Evolutionary conservation across 2,113 vertebrate species (phyloP).

Genomic region (Siphamia tubifer): DNA sequence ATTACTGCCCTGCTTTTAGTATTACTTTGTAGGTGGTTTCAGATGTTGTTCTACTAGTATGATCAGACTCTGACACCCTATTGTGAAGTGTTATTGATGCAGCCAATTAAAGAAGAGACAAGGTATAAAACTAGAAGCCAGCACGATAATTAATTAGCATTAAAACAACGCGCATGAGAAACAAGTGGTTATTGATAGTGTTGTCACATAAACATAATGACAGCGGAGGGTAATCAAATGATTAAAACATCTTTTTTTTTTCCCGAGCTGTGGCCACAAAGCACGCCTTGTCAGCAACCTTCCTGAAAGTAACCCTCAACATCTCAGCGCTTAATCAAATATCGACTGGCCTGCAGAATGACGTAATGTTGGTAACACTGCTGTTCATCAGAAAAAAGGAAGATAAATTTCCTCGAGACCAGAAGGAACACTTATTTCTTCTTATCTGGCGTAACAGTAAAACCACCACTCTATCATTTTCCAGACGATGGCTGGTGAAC

Average conservation of each 20-base stretch:
- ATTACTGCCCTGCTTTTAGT: too few relatives aligned
- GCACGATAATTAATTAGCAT: constrained; percentile 7
- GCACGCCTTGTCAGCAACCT: constrained; percentile 83
- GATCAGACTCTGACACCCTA: background rate
- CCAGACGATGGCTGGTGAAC: constrained; percentile 22
- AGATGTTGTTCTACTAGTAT: background rate
- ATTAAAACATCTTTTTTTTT: constrained; percentile 65
- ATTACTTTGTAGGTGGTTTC: too few relatives aligned
- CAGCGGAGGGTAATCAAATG: constrained; percentile 48
- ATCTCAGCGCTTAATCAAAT: constrained; percentile 86
- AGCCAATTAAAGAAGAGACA: constrained; percentile 16
- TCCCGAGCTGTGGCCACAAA: constrained; percentile 43
- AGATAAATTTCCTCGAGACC: constrained; percentile 9
- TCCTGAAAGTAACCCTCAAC: constrained; percentile 78
- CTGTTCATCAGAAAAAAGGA: constrained; percentile 14
- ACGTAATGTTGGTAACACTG: constrained; percentile 83
- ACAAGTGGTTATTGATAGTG: constrained; percentile 61
- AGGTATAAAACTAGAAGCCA: background rate
- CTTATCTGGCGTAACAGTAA: background rate
- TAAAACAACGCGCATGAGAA: constrained; percentile 12
- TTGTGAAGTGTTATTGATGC: constrained; percentile 9
- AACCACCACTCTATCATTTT: constrained; percentile 2
- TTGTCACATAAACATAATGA: constrained; percentile 65
- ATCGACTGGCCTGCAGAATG: constrained; percentile 90
- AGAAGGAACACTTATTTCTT: background rate